These are phyloP conservation scores for Drosophila pseudoananassae DNA, from an alignment of 1,140 invertebrate genomes.

Conservation along the genomic window DNA sequence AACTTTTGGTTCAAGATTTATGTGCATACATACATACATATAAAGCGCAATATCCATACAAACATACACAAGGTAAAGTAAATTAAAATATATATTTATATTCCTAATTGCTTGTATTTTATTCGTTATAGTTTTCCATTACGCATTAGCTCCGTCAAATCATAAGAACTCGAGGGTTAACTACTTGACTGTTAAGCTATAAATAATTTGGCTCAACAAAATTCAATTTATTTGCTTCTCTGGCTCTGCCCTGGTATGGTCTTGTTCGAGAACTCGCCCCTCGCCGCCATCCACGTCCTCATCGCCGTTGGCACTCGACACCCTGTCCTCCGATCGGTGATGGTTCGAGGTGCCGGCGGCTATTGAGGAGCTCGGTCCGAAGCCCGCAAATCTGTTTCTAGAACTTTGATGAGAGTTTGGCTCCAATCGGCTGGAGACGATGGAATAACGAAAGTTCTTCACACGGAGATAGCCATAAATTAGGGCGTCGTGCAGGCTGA, in stretches of 20 bases:
- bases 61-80: too few relatives aligned
- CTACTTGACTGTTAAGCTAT: not conserved
- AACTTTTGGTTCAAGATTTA: too few relatives aligned
- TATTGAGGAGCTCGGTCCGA: not conserved
- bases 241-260: not conserved
- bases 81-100: too few relatives aligned
- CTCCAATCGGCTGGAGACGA: slow-evolving; percentile 30
- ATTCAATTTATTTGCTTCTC: slow-evolving; percentile 13
- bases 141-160: too few relatives aligned
- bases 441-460: slow-evolving; percentile 56
- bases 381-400: too few relatives aligned
- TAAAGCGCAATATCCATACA: too few relatives aligned
- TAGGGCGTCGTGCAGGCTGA: slow-evolving; percentile 58
- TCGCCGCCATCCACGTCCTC: not conserved
- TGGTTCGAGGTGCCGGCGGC: not conserved
- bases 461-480: slow-evolving; percentile 61
- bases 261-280: not conserved
- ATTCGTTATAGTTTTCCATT: too few relatives aligned
- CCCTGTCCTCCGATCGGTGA: not conserved
- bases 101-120: too few relatives aligned
- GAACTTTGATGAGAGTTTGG: slow-evolving; percentile 12
- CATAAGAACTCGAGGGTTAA: too few relatives aligned
- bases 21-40: too few relatives aligned
- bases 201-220: not conserved
- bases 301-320: not conserved